These are phyloP conservation scores for Rhynchotus rufescens DNA, from an alignment of 2,797 vertebrate genomes.

Conservation along the genomic window DNA sequence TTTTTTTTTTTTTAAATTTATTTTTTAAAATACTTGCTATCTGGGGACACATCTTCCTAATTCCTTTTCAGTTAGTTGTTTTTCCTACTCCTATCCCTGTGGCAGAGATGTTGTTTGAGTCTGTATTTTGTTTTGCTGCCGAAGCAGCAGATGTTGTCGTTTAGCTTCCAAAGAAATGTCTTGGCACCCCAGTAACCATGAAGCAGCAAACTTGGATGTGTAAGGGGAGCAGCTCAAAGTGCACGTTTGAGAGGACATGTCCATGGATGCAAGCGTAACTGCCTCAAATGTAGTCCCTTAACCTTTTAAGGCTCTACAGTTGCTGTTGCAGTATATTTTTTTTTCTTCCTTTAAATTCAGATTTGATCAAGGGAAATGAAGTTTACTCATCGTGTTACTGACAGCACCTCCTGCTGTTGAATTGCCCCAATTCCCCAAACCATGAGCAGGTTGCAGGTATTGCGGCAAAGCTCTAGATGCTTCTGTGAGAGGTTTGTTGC, in stretches of 20 bases:
- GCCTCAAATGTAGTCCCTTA: not conserved
- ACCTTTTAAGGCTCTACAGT: slow-evolving; percentile 10
- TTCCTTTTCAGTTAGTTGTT: not conserved
- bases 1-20: too few species aligned
- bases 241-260: not conserved
- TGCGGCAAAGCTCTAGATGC: not conserved
- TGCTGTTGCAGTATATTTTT: not conserved
- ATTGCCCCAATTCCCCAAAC: not conserved
- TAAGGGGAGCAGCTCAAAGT: slow-evolving; percentile 18
- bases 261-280: not conserved
- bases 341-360: not conserved
- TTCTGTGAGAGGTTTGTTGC: not conserved
- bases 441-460: not conserved
- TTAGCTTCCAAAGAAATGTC: slow-evolving; percentile 38
- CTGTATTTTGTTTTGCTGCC: slow-evolving; percentile 34
- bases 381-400: not conserved
- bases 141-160: slow-evolving; percentile 64
- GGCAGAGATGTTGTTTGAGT: not conserved
- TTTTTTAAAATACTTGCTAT: not conserved
- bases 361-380: not conserved
- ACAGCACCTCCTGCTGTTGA: not conserved
- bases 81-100: not conserved
- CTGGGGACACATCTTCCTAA: not conserved
- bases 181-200: slow-evolving; percentile 2
- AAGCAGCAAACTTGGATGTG: slow-evolving; percentile 39